Evolutionary conservation across 2,888 invertebrate genomes (phyloP).

Genomic region (Pyralis farinalis): DNA sequence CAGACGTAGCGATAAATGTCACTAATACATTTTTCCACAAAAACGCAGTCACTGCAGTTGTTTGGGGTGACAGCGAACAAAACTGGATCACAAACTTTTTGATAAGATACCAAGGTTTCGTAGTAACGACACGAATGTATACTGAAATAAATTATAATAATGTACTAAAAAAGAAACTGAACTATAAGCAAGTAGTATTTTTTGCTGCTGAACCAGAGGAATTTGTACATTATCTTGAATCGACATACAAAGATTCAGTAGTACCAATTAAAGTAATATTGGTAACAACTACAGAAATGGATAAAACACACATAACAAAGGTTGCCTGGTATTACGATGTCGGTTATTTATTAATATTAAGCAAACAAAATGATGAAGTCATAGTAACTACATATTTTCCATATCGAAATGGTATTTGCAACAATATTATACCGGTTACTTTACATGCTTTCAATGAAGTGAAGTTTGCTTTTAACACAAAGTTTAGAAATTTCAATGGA

Average conservation of each 20-base stretch:
- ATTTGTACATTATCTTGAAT: background rate
- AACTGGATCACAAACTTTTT: background rate
- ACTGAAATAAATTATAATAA: background rate
- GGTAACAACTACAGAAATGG: background rate
- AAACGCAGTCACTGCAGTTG: background rate
- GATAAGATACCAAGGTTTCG: background rate
- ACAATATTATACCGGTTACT: background rate
- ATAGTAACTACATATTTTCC: slow-evolving; percentile 3
- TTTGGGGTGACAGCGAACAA: background rate
- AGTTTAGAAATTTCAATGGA: slow-evolving; percentile 1
- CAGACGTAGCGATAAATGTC: background rate
- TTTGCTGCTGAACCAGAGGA: background rate
- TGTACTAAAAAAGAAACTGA: background rate
- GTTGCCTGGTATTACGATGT: slow-evolving; percentile 1
- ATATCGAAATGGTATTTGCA: background rate
- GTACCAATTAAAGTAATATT: slow-evolving; percentile 1
- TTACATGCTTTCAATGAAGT: background rate
- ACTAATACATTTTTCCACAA: slow-evolving; percentile 1
- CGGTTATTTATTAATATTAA: background rate
- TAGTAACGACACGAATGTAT: background rate
- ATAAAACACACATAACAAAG: background rate
- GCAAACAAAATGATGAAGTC: background rate
- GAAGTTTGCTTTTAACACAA: background rate
- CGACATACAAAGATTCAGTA: background rate
- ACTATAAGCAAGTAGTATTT: slow-evolving; percentile 2